phyloP scores from a whole-genome alignment of 2,888 invertebrate genomes.

The Aleiodes leptofemur region DNA sequence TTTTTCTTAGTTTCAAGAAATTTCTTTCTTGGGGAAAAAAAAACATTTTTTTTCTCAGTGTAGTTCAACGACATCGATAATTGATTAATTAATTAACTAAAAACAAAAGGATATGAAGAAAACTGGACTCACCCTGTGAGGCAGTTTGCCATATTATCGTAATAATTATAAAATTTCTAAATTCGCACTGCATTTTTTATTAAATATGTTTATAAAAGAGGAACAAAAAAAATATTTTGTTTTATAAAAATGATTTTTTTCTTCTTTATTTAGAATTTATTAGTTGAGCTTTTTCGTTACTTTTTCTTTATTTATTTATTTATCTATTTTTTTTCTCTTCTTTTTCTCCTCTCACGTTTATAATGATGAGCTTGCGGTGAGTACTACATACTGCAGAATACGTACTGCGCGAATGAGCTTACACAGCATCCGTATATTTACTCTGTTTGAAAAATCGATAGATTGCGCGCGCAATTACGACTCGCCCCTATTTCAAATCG shows the following conservation, averaged over 20 bases:
- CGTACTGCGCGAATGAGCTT: conserved; percentile 10
- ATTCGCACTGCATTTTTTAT: conserved; percentile 9
- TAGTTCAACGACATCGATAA: too few relatives aligned
- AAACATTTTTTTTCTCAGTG: too few relatives aligned
- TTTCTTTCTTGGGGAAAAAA: too few relatives aligned
- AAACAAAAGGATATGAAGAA: not conserved
- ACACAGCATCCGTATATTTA: conserved; percentile 21
- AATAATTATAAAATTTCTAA: conserved; percentile 17
- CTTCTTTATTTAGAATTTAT: not conserved
- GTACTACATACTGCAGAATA: conserved; percentile 27
- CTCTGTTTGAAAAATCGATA: conserved; percentile 19
- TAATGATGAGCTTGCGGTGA: conserved; percentile 14
- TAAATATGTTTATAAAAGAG: conserved; percentile 24
- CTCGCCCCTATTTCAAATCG: conserved; percentile 19
- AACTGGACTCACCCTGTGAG: conserved; percentile 5
- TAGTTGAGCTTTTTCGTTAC: not conserved
- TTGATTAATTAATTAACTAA: not conserved
- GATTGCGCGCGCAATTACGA: conserved; percentile 8
- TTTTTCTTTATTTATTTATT: not conserved
- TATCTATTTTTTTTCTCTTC: not conserved
- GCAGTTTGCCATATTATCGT: conserved; percentile 18
- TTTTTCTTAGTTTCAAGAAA: too few relatives aligned
- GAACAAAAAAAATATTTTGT: not conserved
- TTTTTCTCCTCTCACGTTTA: not conserved
- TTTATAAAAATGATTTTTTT: conserved; percentile 1